Evolutionary conservation across 1,140 invertebrate genomes (phyloP), one percentile per base, ranked within the genome.

Genomic region (Papilio machaon): DNA sequence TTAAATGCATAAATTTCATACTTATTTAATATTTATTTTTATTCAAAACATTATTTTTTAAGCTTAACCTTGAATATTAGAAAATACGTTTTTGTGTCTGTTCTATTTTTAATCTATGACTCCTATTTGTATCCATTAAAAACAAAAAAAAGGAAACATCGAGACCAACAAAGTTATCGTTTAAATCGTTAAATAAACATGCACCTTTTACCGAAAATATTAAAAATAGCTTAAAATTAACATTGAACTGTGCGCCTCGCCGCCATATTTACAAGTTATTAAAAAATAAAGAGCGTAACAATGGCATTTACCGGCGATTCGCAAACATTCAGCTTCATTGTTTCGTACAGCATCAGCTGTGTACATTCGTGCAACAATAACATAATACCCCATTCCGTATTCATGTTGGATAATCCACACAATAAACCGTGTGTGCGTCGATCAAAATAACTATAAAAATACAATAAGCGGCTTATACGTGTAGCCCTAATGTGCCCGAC

Each of bases 361-460:
- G 91, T 91, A 92, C 89, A 92, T 91, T 75, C 83, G 78, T 80
- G 81, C 80, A 91, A 79, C 90, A 92, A 91, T 87, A 87, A 85
- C 82, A 83, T 88, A 88, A 87, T 90, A 82, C 88, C 85, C 86
- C 85, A 90, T 92, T 92, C 85, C 88, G 89, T 93, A 94, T 93
- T 94, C 92, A 93, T 93, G 84, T 85, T 83, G 91, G 91, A 94
- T 94, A 91, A 94, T 93, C 91, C 91, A 84, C 84, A 92, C 90
- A 91, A 93, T 92, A 90, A 91, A 89, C 87, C 87, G 79, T 92
- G 90, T 92, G 90, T 91, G 87, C 84, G 70, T 83, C 90, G 90
- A 94, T 93, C 92, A 93, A 93, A 94, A 94, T 94, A 94, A 94
- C 91, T 93, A 93, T 93, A 94, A 94, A 92, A 92, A 92, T 92